Base-by-base conservation (phyloP, 1,140 invertebrate species). In the Drosophila repletoides region DNA sequence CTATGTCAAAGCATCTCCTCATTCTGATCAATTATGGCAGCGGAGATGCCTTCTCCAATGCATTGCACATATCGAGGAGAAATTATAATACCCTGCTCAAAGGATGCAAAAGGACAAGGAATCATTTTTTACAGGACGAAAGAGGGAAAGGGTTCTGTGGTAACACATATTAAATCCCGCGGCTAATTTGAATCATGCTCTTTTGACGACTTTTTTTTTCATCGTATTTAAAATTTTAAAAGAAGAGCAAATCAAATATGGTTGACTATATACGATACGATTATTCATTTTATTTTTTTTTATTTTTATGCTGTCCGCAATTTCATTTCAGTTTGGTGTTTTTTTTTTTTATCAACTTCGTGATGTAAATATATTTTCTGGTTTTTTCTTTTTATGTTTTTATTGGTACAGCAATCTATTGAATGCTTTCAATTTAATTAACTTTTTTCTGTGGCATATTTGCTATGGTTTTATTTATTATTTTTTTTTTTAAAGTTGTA, bases 361-460 rank as follows among this genome's bases (percentile, higher is more conserved):
- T 49, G 61, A 22, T 59, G 34, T n/a, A 59, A 43, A 48, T 49
- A 24, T 29, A 14, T 36, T 28, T n/a, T 10, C 29, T 60, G 46
- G 51, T 60, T 45, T 6, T 40, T 48, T n/a, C 46, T 59, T 36
- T 33, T 66, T 19, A 59, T 72, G 31, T 41, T 29, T 40, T 46
- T 68, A 10, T 58, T 45, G 64, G 58, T 40, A 36, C 46, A 29
- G 58, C 21, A 29, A 28, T 22, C n/a, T 53, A 45, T 41, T 67
- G 33, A 74, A 74, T 64, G 74, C 74, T 77, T 83, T 83, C 70
- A 84, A 86, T 86, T 83, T 86, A 84, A 83, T 83, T 83, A 84
- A 74, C 33, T 74, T 84, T 79, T 84, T 79, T 58, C 12, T 12
- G n/a, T 28, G n/a, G 52, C 49, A 51, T 43, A 45, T 48, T 58